Percentiles rank a stretch among this genome's conserved stretches.
phyloP scores from a whole-genome alignment of 2,113 vertebrate genomes.

The Coptodon bakossiorum region DNA sequence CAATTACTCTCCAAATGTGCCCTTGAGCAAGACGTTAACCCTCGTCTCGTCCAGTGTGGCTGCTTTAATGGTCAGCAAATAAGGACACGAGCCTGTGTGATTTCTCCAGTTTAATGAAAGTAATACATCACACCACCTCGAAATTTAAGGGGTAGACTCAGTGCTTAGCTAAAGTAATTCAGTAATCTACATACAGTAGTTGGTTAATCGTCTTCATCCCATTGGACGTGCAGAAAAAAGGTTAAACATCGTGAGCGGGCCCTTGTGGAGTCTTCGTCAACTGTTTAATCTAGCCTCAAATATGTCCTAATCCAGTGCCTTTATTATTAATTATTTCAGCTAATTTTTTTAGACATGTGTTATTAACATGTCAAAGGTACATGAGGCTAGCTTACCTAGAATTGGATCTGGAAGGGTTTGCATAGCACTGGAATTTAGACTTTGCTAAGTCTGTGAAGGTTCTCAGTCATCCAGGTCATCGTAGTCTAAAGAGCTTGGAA shows the following conservation, averaged over 20 bases:
- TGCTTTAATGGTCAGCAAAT: not conserved
- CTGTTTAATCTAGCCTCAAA: not conserved
- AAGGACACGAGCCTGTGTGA: not conserved
- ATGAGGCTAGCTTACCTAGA: not conserved
- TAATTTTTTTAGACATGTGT: not conserved
- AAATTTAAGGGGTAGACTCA: not conserved
- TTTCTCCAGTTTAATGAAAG: constrained; percentile 12
- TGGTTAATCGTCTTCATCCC: not conserved
- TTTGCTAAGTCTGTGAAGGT: not conserved
- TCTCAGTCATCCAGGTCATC: not conserved
- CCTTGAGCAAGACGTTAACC: not conserved
- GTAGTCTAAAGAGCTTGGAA: not conserved
- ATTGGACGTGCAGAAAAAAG: not conserved
- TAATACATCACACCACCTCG: not conserved
- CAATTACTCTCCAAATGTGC: not conserved
- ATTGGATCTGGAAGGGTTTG: not conserved
- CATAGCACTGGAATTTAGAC: not conserved
- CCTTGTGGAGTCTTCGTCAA: not conserved
- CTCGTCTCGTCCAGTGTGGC: not conserved
- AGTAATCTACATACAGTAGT: not conserved
- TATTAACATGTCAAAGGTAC: not conserved
- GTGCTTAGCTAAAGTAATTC: not conserved
- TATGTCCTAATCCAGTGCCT: not conserved
- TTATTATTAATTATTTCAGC: not conserved
- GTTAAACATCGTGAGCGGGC: not conserved